Conservation (phyloP, 92 coral and sea anemone genomes). For the Epizoanthus stellaris region DNA sequence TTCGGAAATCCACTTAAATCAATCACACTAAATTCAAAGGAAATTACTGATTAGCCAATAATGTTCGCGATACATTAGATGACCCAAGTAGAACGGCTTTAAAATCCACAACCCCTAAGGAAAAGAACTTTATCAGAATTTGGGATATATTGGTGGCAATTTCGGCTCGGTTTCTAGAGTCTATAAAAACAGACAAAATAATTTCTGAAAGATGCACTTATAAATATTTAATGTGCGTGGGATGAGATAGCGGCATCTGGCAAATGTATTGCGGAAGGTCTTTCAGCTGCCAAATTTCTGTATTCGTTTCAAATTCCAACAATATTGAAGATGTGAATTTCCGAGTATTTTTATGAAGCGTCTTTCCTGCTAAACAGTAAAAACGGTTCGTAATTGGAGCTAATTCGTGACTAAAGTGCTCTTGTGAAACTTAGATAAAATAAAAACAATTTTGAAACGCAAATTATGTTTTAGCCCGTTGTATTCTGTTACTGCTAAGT, state of each 20-base stretch:
- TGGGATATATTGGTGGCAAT: neutral
- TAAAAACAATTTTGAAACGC: no score
- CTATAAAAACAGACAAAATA: neutral
- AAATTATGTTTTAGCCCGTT: no score
- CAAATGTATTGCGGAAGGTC: neutral
- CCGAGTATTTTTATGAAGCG: no score
- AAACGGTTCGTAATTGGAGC: no score
- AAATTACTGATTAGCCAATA: neutral
- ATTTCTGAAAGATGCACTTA: neutral
- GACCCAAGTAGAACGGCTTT: neutral
- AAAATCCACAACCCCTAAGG: neutral
- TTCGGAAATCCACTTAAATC: no score
- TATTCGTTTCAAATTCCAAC: neutral
- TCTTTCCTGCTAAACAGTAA: no score
- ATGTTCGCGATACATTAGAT: neutral
- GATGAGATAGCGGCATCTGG: conserved; percentile 5
- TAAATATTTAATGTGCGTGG: conserved; percentile 41
- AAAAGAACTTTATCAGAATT: neutral
- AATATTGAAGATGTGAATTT: neutral
- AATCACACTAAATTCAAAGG: no score
- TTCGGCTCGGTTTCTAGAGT: neutral
- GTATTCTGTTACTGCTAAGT: no score
- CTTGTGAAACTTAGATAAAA: no score
- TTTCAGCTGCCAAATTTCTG: neutral
- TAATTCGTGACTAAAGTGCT: no score